A percentile compares a stretch with the other conserved stretches of the same genome.
Evolutionary conservation across 2,113 vertebrate species (phyloP).

Genomic region (Canis aureus): DNA sequence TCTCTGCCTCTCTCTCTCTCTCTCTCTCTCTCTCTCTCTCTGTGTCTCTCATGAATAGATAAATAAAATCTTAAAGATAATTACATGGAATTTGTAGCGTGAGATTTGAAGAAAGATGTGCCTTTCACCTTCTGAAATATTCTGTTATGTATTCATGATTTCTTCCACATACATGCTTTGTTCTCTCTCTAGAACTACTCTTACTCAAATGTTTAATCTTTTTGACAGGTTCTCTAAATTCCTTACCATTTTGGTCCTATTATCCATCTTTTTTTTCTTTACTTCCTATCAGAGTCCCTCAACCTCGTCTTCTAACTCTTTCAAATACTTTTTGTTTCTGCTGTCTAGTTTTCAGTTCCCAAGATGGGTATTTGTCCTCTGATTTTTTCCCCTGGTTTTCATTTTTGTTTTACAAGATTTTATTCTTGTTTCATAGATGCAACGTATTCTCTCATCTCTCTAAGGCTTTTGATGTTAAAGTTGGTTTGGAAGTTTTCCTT

Average conservation of each 20-base stretch:
- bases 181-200: neutral
- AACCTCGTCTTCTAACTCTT: neutral
- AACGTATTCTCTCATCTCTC: neutral
- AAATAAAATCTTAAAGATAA: neutral
- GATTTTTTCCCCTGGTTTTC: neutral
- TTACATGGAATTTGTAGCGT: neutral
- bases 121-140: neutral
- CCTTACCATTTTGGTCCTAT: neutral
- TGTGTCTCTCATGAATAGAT: too few species aligned
- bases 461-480: neutral
- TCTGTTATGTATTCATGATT: neutral
- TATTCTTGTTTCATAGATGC: neutral
- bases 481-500: neutral
- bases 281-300: neutral
- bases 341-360: neutral
- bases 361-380: neutral
- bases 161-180: neutral
- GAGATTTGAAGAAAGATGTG: neutral
- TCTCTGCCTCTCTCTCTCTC: too few species aligned
- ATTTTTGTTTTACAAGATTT: neutral
- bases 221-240: neutral
- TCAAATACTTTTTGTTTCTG: neutral
- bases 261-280: neutral
- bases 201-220: neutral
- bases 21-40: too few species aligned